phyloP scores from a whole-genome alignment of 2,797 vertebrate species.

The Pangasius macronema region DNA sequence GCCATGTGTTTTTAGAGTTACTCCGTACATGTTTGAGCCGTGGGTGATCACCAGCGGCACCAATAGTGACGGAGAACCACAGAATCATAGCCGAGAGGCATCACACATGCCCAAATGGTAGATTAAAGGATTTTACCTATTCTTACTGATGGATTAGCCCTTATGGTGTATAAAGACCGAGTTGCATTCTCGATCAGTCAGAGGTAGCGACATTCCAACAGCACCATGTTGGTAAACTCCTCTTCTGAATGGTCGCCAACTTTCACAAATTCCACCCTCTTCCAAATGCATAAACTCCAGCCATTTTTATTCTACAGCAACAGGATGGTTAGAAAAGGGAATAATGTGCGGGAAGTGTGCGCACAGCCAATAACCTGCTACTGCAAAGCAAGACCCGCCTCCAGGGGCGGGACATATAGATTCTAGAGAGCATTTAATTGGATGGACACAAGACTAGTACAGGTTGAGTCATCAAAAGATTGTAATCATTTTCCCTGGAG shows the following conservation, averaged over 20 bases:
- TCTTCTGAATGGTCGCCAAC: neutral
- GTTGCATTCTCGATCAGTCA: neutral
- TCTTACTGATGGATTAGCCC: neutral
- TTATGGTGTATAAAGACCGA: neutral
- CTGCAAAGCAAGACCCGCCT: neutral
- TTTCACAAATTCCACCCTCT: neutral
- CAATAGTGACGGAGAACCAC: too few species aligned
- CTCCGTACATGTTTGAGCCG: neutral
- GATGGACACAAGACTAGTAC: neutral
- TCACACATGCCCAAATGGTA: neutral
- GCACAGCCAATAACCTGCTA: neutral
- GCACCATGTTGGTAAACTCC: neutral
- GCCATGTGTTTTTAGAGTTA: neutral
- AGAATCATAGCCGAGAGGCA: neutral
- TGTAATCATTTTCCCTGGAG: neutral
- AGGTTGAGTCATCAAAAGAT: neutral
- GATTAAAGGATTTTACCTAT: neutral
- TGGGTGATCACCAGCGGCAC: neutral
- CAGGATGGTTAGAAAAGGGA: neutral
- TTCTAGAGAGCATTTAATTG: neutral
- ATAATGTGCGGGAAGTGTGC: neutral
- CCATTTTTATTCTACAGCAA: neutral
- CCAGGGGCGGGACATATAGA: neutral
- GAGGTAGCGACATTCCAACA: neutral
- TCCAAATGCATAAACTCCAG: neutral